A percentile compares a stretch with the other conserved stretches of the same genome.
Evolutionary conservation across 2,113 vertebrate species (phyloP).

Genomic region (Urocolius indicus): DNA sequence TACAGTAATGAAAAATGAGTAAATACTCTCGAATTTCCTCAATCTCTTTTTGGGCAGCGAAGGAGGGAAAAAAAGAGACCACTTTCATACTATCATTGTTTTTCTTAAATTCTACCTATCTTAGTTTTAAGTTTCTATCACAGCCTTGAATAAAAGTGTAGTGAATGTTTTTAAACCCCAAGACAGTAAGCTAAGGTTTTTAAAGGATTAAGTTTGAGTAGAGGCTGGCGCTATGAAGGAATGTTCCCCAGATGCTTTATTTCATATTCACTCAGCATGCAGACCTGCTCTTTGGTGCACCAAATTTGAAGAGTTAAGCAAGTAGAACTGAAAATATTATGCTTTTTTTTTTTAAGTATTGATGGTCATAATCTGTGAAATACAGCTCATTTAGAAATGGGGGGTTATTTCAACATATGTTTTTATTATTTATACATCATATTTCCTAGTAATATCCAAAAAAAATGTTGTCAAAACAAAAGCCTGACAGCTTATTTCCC

Average conservation of each 20-base stretch:
- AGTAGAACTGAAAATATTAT: not conserved
- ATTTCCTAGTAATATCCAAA: not conserved
- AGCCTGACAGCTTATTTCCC: not conserved
- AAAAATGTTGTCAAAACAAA: not conserved
- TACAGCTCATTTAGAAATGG: not conserved
- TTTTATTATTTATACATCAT: not conserved
- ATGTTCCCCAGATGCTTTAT: constrained; percentile 61
- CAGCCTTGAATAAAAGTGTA: not conserved
- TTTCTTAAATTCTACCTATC: not conserved
- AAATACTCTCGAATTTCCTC: not conserved
- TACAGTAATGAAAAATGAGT: not conserved
- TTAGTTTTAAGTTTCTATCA: not conserved
- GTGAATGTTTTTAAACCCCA: constrained; percentile 29
- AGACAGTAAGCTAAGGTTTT: not conserved
- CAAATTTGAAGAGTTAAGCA: not conserved
- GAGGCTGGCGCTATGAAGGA: constrained; percentile 10
- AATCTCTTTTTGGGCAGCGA: not conserved
- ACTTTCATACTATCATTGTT: not conserved
- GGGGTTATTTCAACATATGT: not conserved
- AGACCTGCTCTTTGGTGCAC: not conserved
- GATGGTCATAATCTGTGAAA: constrained; percentile 10
- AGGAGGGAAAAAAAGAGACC: not conserved
- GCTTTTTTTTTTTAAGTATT: not conserved
- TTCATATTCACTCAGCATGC: constrained; percentile 47
- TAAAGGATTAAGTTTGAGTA: constrained; percentile 25